Conservation (phyloP, 2,888 invertebrate genomes). For the Thymelicus sylvestris region DNA sequence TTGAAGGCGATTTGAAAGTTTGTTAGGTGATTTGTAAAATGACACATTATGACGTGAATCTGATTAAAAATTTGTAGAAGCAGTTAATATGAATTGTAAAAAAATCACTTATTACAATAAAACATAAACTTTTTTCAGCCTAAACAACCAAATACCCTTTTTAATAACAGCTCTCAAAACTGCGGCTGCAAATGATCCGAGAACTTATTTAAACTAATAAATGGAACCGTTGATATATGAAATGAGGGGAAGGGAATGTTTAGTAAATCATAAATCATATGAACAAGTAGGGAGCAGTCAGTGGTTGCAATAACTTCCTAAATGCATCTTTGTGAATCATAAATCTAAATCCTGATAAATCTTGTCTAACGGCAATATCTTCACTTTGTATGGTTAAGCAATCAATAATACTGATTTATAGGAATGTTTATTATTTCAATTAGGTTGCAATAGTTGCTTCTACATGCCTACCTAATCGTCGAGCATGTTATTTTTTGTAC, state of each 20-base stretch:
- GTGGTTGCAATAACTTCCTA: slow-evolving; percentile 22
- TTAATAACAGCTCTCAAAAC: slow-evolving; percentile 4
- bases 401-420: slow-evolving; percentile 29
- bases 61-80: no score
- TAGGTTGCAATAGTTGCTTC: slow-evolving; percentile 1
- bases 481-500: background rate
- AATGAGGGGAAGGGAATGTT: slow-evolving; percentile 27
- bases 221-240: background rate
- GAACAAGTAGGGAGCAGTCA: slow-evolving; percentile 8
- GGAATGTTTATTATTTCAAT: slow-evolving; percentile 15
- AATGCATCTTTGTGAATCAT: slow-evolving; percentile 25
- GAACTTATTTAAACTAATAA: slow-evolving; percentile 23
- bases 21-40: no score
- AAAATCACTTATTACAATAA: no score
- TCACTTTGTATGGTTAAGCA: slow-evolving; percentile 20
- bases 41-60: no score
- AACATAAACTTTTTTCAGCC: background rate
- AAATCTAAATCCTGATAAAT: slow-evolving; percentile 33
- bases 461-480: slow-evolving; percentile 12
- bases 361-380: slow-evolving; percentile 13
- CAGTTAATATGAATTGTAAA: no score
- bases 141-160: background rate
- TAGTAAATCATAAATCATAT: slow-evolving; percentile 27
- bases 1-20: no score
- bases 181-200: slow-evolving; percentile 1